Conservation (phyloP, 2,888 invertebrate species). For the Pseudococcus jackbeardsleyi region DNA sequence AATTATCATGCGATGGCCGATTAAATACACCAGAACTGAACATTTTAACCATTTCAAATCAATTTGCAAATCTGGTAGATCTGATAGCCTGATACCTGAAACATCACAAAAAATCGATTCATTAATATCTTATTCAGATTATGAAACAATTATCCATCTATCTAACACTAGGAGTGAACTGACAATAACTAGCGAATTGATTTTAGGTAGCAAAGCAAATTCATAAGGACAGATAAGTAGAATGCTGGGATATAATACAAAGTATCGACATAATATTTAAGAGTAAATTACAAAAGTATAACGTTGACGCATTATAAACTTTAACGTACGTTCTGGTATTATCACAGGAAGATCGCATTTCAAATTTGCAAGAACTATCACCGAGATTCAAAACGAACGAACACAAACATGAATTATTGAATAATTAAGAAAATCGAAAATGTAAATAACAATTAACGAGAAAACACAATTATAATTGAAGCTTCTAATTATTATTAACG, state of each 20-base stretch:
- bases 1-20: not conserved
- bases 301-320: not conserved
- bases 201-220: too few species aligned
- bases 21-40: constrained; percentile 27
- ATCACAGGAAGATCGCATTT: not conserved
- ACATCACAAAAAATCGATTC: not conserved
- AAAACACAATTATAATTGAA: not conserved
- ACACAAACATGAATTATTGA: not conserved
- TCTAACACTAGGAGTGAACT: too few species aligned
- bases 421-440: not conserved
- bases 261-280: too few species aligned
- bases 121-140: not conserved
- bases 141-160: too few species aligned
- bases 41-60: constrained; percentile 14
- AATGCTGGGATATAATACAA: too few species aligned
- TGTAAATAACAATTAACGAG: not conserved
- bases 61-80: not conserved
- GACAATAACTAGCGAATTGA: too few species aligned
- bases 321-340: not conserved
- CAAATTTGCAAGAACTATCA: not conserved
- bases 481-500: not conserved
- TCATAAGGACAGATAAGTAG: too few species aligned
- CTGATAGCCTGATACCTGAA: constrained; percentile 20
- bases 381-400: not conserved
- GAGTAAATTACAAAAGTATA: not conserved